Evolutionary conservation across 2,888 invertebrate genomes (phyloP).

Genomic region (Thalpophila matura): DNA sequence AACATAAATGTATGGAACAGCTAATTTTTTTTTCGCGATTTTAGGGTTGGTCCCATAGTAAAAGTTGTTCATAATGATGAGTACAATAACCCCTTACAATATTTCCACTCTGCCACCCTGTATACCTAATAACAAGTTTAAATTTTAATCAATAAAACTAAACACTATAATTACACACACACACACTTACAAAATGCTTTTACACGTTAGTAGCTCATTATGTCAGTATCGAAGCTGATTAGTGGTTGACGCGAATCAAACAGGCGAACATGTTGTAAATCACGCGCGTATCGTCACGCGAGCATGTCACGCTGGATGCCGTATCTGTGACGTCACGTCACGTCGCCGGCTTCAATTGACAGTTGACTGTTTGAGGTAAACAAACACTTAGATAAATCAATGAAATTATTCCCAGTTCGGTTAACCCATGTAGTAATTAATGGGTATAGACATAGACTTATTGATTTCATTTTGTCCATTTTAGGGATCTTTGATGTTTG

Average conservation of each 20-base stretch:
- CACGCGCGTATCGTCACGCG: conserved; percentile 50
- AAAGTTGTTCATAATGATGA: too few relatives aligned
- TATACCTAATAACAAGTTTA: background rate
- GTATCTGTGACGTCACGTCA: conserved; percentile 36
- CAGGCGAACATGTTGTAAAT: conserved; percentile 52
- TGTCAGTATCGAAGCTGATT: conserved; percentile 44
- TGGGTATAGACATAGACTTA: too few relatives aligned
- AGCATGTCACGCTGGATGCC: conserved; percentile 39
- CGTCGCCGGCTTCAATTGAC: conserved; percentile 41
- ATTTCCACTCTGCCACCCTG: too few relatives aligned
- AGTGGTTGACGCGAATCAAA: conserved; percentile 46
- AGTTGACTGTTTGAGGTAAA: conserved; percentile 31
- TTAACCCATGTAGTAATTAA: too few relatives aligned
- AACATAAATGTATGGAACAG: too few relatives aligned
- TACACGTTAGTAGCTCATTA: conserved; percentile 37
- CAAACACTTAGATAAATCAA: conserved; percentile 21
- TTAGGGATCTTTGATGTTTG: too few relatives aligned
- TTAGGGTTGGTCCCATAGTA: too few relatives aligned
- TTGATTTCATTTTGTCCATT: too few relatives aligned
- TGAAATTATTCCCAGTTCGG: background rate
- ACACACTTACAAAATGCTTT: conserved; percentile 20
- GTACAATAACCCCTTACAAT: too few relatives aligned
- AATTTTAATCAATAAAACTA: conserved; percentile 6
- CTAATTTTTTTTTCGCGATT: too few relatives aligned
- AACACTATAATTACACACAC: conserved; percentile 1